These are phyloP conservation scores for Drosophila emarginata DNA, from an alignment of 2,888 invertebrate species.

Conservation along the genomic window DNA sequence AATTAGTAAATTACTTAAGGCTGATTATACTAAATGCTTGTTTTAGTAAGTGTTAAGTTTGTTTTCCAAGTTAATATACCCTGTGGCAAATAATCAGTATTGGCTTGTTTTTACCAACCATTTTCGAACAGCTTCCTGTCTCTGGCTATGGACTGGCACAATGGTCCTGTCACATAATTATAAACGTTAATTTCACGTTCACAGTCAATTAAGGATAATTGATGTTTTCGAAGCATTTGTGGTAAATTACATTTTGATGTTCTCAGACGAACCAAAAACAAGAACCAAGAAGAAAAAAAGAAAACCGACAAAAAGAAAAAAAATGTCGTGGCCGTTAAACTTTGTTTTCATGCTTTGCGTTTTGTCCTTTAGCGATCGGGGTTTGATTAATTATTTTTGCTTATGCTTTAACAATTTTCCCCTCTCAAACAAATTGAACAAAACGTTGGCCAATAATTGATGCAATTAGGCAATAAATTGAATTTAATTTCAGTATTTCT, in stretches of 20 bases:
- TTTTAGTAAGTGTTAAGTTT: background rate
- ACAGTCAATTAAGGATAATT: slow-evolving; percentile 79
- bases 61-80: background rate
- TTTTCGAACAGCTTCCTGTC: slow-evolving; percentile 3
- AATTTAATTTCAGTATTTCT: slow-evolving; percentile 5
- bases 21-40: background rate
- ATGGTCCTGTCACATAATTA: slow-evolving; percentile 72
- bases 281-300: slow-evolving; percentile 18
- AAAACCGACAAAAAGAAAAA: slow-evolving; percentile 11
- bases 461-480: slow-evolving; percentile 61
- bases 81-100: background rate
- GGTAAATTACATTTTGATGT: slow-evolving; percentile 78
- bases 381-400: slow-evolving; percentile 64
- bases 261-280: slow-evolving; percentile 25
- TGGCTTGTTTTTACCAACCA: background rate
- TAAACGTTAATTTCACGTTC: slow-evolving; percentile 76
- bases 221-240: slow-evolving; percentile 75
- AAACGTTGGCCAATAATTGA: slow-evolving; percentile 54
- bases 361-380: slow-evolving; percentile 38
- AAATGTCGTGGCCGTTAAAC: slow-evolving; percentile 5
- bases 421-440: slow-evolving; percentile 25
- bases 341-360: slow-evolving; percentile 15
- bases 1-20: background rate
- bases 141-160: slow-evolving; percentile 29
- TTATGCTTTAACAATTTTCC: slow-evolving; percentile 26